These are phyloP conservation scores for Gymnocephalus cernua DNA, from an alignment of 2,113 vertebrate genomes.

Conservation along the genomic window DNA sequence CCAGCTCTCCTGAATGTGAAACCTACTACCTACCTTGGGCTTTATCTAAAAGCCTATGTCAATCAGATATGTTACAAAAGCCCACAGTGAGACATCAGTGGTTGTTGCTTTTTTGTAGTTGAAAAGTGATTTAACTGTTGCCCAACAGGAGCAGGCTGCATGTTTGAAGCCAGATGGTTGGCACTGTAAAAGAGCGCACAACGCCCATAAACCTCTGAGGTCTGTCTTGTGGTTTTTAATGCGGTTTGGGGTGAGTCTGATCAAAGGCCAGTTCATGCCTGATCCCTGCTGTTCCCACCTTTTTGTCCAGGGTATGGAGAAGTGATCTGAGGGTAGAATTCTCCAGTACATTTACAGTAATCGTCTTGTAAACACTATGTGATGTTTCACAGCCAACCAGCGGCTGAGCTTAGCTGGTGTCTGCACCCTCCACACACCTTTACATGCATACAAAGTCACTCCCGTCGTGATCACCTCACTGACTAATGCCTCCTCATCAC, in stretches of 20 bases:
- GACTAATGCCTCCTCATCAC: conserved; percentile 15
- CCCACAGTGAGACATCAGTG: conserved; percentile 6
- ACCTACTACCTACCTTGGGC: background rate
- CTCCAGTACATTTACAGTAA: background rate
- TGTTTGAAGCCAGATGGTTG: conserved; percentile 64
- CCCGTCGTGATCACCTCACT: conserved; percentile 9
- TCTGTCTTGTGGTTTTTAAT: conserved; percentile 44
- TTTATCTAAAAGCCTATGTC: background rate
- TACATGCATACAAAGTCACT: background rate
- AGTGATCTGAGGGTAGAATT: background rate
- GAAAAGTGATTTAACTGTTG: conserved; percentile 41
- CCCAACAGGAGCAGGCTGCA: conserved; percentile 59
- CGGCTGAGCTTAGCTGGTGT: background rate
- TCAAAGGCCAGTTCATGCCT: conserved; percentile 6
- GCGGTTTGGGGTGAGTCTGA: background rate
- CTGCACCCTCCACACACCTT: conserved; percentile 11
- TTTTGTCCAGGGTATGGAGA: background rate
- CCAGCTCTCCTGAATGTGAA: background rate
- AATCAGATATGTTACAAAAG: background rate
- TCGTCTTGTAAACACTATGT: background rate
- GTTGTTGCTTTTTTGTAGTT: background rate
- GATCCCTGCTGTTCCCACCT: background rate
- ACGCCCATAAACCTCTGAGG: conserved; percentile 37
- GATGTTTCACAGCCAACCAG: background rate
- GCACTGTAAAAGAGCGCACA: conserved; percentile 48